These are phyloP conservation scores for Columba livia DNA, from an alignment of 2,113 vertebrate species.

Conservation along the genomic window DNA sequence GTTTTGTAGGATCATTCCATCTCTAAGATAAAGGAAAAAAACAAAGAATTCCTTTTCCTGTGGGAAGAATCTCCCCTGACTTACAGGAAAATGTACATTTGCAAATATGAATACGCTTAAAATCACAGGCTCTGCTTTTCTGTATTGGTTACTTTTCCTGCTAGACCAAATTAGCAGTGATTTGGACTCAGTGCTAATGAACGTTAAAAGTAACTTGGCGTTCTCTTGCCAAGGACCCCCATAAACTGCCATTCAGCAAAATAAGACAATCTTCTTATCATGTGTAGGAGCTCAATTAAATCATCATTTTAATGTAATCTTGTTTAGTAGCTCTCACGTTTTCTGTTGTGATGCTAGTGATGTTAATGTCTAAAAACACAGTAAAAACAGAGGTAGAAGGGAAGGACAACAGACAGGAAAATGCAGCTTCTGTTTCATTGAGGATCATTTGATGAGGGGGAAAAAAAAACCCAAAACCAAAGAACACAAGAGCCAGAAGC, in stretches of 20 bases:
- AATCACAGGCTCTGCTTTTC: background rate
- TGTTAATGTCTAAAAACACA: background rate
- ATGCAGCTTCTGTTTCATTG: background rate
- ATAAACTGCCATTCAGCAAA: background rate
- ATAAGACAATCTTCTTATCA: background rate
- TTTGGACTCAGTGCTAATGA: slow-evolving; percentile 1
- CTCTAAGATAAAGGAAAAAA: background rate
- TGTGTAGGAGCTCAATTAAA: slow-evolving; percentile 27
- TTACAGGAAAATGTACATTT: background rate
- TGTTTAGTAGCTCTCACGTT: background rate
- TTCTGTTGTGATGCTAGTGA: background rate
- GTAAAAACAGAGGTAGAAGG: background rate
- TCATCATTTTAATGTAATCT: slow-evolving; percentile 17
- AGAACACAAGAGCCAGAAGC: background rate
- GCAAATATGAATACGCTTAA: background rate
- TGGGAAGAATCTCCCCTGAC: background rate
- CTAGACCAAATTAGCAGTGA: background rate
- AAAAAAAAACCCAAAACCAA: background rate
- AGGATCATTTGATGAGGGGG: fast-evolving
- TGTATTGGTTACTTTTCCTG: background rate
- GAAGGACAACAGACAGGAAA: background rate
- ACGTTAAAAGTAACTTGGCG: background rate
- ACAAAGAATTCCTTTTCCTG: background rate
- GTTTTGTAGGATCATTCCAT: background rate
- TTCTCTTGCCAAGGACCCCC: background rate